phyloP scores from a whole-genome alignment of 1,140 invertebrate genomes.

The Eufriesea mexicana region DNA sequence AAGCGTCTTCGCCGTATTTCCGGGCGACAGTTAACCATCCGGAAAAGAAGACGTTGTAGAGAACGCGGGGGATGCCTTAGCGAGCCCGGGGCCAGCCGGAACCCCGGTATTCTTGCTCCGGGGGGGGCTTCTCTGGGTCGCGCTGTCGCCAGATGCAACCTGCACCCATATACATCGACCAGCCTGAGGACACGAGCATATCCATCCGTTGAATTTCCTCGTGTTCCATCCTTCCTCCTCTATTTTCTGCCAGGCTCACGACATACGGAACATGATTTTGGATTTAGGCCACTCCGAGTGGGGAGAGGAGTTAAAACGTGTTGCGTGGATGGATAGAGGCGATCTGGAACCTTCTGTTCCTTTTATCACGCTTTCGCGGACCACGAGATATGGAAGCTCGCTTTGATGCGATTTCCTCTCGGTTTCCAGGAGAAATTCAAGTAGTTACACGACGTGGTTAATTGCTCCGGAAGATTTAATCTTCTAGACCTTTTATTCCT shows the following conservation, averaged over 20 bases:
- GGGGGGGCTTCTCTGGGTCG: conserved; percentile 10
- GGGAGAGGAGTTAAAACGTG: not conserved
- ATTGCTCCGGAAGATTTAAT: no score
- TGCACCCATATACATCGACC: conserved; percentile 19
- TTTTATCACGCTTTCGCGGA: not conserved
- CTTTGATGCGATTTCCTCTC: no score
- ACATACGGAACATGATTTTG: conserved; percentile 30
- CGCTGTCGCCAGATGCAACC: conserved; percentile 31
- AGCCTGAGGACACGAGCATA: conserved; percentile 52
- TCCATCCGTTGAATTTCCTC: conserved; percentile 58
- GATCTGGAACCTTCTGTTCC: not conserved
- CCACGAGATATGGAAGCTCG: no score
- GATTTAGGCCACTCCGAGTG: not conserved
- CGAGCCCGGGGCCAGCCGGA: conserved; percentile 35
- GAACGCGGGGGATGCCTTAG: conserved; percentile 45
- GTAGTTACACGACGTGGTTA: no score
- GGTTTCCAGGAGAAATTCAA: no score
- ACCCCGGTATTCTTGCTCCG: conserved; percentile 51
- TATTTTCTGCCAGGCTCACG: conserved; percentile 13
- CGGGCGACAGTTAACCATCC: conserved; percentile 54
- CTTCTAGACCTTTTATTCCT: no score
- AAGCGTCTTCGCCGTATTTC: conserved; percentile 53
- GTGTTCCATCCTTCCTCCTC: conserved; percentile 9
- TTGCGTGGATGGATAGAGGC: not conserved
- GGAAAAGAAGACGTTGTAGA: conserved; percentile 39